A percentile compares a stretch with the other conserved stretches of the same genome.
phyloP scores from a whole-genome alignment of 2,888 invertebrate species.

The Rhaphigaster nebulosa region DNA sequence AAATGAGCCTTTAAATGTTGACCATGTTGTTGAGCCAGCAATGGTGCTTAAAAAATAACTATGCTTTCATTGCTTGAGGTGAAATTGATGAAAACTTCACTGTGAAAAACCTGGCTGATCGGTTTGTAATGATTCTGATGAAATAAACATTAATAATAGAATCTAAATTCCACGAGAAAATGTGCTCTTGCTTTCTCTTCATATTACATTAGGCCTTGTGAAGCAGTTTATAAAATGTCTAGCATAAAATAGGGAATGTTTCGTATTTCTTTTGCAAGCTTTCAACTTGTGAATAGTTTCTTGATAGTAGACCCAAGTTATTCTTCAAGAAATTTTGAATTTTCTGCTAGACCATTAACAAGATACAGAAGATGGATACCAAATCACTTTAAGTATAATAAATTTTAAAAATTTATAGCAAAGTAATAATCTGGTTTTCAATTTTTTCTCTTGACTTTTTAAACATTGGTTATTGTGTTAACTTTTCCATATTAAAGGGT shows the following conservation, averaged over 20 bases:
- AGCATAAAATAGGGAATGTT: background rate
- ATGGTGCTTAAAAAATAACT: background rate
- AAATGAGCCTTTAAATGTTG: background rate
- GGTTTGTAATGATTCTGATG: too few species aligned
- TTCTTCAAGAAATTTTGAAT: too few species aligned
- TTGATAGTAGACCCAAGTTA: too few species aligned
- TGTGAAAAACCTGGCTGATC: background rate
- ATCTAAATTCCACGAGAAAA: background rate
- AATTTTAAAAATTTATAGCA: too few species aligned
- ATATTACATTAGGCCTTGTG: background rate
- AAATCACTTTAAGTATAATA: too few species aligned
- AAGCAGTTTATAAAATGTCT: background rate
- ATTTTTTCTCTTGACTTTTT: too few species aligned
- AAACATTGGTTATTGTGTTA: background rate
- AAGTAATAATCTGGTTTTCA: too few species aligned
- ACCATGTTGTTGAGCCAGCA: background rate
- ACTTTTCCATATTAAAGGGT: background rate
- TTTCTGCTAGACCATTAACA: too few species aligned
- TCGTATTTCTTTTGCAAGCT: too few species aligned
- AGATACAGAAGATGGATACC: too few species aligned
- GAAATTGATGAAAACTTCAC: background rate
- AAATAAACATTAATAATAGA: too few species aligned
- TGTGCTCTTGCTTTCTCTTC: background rate
- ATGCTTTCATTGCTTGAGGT: background rate
- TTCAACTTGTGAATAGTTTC: too few species aligned